Percentiles rank a stretch among this genome's conserved stretches.
Conservation (phyloP, 1,140 invertebrate genomes). For the Homarus americanus region DNA sequence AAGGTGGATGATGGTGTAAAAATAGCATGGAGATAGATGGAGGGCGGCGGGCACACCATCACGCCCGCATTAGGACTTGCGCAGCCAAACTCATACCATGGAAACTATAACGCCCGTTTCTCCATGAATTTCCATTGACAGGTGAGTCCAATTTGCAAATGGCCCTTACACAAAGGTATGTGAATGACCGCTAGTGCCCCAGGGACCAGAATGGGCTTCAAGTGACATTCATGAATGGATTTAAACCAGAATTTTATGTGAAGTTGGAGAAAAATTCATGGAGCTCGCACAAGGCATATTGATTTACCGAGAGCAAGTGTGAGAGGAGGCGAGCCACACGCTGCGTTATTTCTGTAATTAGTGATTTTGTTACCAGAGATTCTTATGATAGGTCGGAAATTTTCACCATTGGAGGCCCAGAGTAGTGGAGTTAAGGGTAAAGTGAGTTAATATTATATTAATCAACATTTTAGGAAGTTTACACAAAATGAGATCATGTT, state of each 20-base stretch:
- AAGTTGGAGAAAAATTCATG: conserved; percentile 64
- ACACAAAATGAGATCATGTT: conserved; percentile 61
- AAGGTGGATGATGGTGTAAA: conserved; percentile 10
- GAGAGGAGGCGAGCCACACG: conserved; percentile 7
- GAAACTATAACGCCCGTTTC: conserved; percentile 61
- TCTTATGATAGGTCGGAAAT: too few species aligned
- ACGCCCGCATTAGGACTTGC: conserved; percentile 45
- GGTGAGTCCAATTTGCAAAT: conserved; percentile 43
- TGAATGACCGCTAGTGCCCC: background rate
- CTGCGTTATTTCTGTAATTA: conserved; percentile 10
- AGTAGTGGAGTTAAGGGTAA: background rate
- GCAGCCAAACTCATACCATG: conserved; percentile 69
- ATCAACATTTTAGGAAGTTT: conserved; percentile 22
- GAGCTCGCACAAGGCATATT: conserved; percentile 57
- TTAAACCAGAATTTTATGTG: conserved; percentile 26
- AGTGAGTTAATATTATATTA: conserved; percentile 9
- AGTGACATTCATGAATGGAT: background rate
- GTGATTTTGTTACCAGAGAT: background rate
- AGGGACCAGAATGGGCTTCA: background rate
- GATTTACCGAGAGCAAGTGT: conserved; percentile 42
- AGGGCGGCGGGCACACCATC: conserved; percentile 6
- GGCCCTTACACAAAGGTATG: background rate
- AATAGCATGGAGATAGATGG: conserved; percentile 16
- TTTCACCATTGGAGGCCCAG: background rate
- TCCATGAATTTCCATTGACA: conserved; percentile 70